Conservation (phyloP, 2,888 invertebrate species). For the Chrysodeixis includens region DNA sequence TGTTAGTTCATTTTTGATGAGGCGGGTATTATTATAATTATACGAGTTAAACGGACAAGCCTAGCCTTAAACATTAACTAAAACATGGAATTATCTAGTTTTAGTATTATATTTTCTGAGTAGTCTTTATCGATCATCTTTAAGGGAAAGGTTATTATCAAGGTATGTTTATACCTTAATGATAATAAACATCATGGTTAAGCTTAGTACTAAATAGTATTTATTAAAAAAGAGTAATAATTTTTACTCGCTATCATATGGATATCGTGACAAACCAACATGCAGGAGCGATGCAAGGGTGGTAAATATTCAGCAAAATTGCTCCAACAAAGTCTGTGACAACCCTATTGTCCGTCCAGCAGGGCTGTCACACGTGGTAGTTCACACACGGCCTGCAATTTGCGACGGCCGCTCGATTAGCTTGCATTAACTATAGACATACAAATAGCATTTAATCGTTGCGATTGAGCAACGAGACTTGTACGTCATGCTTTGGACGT, state of each 20-base stretch:
- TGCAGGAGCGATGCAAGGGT: not conserved
- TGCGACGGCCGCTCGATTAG: slow-evolving; percentile 44
- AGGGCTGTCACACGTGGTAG: slow-evolving; percentile 46
- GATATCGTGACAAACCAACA: too few species aligned
- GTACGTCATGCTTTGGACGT: not conserved
- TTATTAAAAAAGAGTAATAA: too few species aligned
- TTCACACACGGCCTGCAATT: slow-evolving; percentile 59
- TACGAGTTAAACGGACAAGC: slow-evolving; percentile 1
- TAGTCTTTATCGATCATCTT: too few species aligned
- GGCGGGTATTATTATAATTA: slow-evolving; percentile 2
- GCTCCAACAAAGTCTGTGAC: not conserved
- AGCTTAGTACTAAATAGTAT: too few species aligned
- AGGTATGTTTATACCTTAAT: too few species aligned
- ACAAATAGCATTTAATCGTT: slow-evolving; percentile 47
- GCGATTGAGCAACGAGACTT: not conserved
- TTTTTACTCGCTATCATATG: not conserved
- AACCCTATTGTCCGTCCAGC: slow-evolving; percentile 16
- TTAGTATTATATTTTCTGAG: too few species aligned
- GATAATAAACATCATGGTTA: too few species aligned
- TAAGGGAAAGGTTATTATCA: too few species aligned
- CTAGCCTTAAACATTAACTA: not conserved
- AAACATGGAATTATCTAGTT: not conserved
- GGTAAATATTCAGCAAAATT: not conserved
- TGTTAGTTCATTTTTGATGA: slow-evolving; percentile 21
- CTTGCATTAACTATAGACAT: slow-evolving; percentile 55